Conservation (phyloP, 2,797 vertebrate genomes). For the Dipus sagitta region DNA sequence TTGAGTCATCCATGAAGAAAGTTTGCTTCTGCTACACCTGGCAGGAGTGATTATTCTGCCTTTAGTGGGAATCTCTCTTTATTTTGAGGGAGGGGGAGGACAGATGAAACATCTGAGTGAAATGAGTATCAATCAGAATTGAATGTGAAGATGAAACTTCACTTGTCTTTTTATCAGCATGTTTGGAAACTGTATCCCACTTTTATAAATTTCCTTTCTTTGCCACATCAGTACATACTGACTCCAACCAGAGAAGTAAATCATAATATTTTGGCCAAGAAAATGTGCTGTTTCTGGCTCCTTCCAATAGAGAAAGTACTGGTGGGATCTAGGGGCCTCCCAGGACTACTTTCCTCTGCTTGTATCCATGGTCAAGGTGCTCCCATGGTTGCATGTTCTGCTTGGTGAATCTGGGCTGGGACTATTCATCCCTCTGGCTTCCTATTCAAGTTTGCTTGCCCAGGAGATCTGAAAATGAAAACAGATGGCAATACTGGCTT, state of each 20-base stretch:
- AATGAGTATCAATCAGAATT: conserved; percentile 59
- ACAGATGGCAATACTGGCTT: conserved; percentile 48
- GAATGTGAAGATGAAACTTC: conserved; percentile 36
- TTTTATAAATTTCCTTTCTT: conserved; percentile 53
- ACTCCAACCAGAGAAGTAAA: conserved; percentile 8
- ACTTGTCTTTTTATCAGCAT: conserved; percentile 33
- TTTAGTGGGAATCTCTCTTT: conserved; percentile 45
- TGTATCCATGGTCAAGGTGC: background rate
- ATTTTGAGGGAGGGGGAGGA: background rate
- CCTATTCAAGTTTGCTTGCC: background rate
- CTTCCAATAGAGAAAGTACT: background rate
- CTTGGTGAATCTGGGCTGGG: background rate
- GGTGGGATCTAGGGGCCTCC: background rate
- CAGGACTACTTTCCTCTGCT: background rate
- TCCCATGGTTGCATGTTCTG: background rate
- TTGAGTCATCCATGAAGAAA: conserved; percentile 55
- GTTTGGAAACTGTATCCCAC: background rate
- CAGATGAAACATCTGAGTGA: conserved; percentile 48
- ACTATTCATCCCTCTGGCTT: background rate
- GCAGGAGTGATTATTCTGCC: conserved; percentile 46
- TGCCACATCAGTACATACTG: background rate
- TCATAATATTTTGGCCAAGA: background rate
- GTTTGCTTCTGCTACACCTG: conserved; percentile 7
- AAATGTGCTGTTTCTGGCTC: background rate
- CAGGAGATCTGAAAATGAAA: conserved; percentile 3